A percentile compares a stretch with the other conserved stretches of the same genome.
phyloP scores from a whole-genome alignment of 2,888 invertebrate genomes.

The Oithona nana region DNA sequence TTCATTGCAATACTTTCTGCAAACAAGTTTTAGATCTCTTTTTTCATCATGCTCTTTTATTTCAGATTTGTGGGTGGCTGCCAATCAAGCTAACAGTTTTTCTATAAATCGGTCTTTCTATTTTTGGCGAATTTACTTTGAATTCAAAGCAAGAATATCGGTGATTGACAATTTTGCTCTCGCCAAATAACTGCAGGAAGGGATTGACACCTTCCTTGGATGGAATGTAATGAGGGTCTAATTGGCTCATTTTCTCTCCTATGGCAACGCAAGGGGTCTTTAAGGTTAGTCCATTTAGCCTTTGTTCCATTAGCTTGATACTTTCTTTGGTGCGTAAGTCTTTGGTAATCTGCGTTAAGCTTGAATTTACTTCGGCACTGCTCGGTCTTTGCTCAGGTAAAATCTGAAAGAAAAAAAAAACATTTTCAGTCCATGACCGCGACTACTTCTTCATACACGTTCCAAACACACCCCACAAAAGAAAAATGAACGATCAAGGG shows the following conservation, averaged over 20 bases:
- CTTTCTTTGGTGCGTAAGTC: too few relatives aligned
- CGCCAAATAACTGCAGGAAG: constrained; percentile 16
- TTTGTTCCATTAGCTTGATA: too few relatives aligned
- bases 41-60: too few relatives aligned
- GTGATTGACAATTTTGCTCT: constrained; percentile 21
- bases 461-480: too few relatives aligned
- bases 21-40: too few relatives aligned
- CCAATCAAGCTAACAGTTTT: neutral
- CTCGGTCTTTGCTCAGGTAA: neutral
- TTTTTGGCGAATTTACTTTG: neutral
- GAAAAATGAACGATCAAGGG: constrained; percentile 1
- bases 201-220: neutral
- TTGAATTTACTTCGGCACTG: neutral
- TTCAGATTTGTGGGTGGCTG: too few relatives aligned
- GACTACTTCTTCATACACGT: too few relatives aligned
- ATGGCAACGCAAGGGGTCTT: too few relatives aligned
- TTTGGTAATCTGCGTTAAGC: neutral
- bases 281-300: too few relatives aligned
- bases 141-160: constrained; percentile 18
- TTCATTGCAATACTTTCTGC: too few relatives aligned
- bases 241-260: neutral
- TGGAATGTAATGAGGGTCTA: constrained; percentile 1
- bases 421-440: neutral
- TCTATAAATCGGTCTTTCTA: neutral
- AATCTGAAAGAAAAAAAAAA: constrained; percentile 8